These are phyloP conservation scores for Philaethria dido DNA, from an alignment of 2,888 invertebrate species.

Conservation along the genomic window DNA sequence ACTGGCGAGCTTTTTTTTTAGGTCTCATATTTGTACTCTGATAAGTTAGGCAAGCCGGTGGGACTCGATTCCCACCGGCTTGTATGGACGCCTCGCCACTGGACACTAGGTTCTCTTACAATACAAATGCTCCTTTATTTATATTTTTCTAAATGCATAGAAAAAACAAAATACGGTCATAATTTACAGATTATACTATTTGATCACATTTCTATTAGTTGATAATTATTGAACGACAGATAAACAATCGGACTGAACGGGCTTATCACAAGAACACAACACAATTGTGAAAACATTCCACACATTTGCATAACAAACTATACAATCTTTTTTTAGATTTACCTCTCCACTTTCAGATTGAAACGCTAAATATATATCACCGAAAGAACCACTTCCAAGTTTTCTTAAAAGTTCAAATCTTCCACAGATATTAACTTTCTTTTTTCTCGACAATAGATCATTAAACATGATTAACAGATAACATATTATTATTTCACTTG, in stretches of 20 bases:
- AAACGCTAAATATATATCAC: slow-evolving; percentile 99
- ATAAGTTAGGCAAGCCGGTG: no score
- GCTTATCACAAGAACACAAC: not conserved
- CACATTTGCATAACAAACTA: not conserved
- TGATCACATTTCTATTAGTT: not conserved
- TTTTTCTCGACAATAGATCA: slow-evolving; percentile 29
- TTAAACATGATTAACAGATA: slow-evolving; percentile 17
- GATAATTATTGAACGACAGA: not conserved
- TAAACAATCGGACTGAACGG: not conserved
- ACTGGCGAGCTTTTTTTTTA: no score
- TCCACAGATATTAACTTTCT: slow-evolving; percentile 83
- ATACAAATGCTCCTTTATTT: no score
- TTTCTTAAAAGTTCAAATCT: slow-evolving; percentile 98
- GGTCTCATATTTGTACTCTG: no score
- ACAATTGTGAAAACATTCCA: not conserved
- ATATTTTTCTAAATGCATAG: no score
- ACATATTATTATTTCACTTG: not conserved
- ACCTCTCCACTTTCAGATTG: slow-evolving; percentile 96
- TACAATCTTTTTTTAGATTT: slow-evolving; percentile 51
- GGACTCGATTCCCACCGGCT: no score
- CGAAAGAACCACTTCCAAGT: slow-evolving; percentile 99
- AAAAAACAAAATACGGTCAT: no score
- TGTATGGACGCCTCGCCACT: no score
- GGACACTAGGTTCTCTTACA: no score
- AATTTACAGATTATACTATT: not conserved